Conservation (phyloP, 2,888 invertebrate species). For the Dasypolia templi region DNA sequence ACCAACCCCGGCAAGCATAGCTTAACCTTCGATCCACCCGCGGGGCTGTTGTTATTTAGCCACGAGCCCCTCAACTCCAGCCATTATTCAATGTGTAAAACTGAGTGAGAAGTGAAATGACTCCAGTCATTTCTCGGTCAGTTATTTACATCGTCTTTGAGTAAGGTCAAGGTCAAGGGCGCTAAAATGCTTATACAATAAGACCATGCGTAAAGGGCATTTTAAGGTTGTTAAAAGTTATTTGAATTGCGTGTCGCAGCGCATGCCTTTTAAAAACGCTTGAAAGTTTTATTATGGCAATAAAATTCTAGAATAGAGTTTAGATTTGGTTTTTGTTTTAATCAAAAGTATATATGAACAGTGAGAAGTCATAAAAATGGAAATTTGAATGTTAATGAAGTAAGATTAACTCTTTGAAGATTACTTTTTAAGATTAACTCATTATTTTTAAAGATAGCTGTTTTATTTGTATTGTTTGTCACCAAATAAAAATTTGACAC, state of each 20-base stretch:
- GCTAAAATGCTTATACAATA: not conserved
- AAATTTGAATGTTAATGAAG: not conserved
- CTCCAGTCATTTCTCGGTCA: too few relatives aligned
- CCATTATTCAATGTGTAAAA: not conserved
- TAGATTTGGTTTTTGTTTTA: slow-evolving; percentile 22
- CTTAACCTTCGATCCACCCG: too few relatives aligned
- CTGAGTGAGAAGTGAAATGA: too few relatives aligned
- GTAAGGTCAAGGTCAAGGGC: slow-evolving; percentile 11
- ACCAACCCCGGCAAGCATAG: not conserved
- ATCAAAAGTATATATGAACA: too few relatives aligned
- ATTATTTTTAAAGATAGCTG: too few relatives aligned
- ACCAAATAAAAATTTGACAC: not conserved
- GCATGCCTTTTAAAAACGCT: slow-evolving; percentile 35
- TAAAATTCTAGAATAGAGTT: slow-evolving; percentile 22
- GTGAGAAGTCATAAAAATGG: slow-evolving; percentile 10
- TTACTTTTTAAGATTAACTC: not conserved
- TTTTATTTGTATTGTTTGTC: too few relatives aligned
- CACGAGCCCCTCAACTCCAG: not conserved
- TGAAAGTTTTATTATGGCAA: slow-evolving; percentile 22
- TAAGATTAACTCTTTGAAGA: too few relatives aligned
- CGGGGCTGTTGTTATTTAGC: too few relatives aligned
- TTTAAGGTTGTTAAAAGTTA: slow-evolving; percentile 31
- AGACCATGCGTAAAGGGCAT: slow-evolving; percentile 21
- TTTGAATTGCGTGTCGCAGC: slow-evolving; percentile 45
- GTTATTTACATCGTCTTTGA: not conserved